These are phyloP conservation scores for Aegithalos caudatus DNA, from an alignment of 2,113 vertebrate genomes.

Conservation along the genomic window DNA sequence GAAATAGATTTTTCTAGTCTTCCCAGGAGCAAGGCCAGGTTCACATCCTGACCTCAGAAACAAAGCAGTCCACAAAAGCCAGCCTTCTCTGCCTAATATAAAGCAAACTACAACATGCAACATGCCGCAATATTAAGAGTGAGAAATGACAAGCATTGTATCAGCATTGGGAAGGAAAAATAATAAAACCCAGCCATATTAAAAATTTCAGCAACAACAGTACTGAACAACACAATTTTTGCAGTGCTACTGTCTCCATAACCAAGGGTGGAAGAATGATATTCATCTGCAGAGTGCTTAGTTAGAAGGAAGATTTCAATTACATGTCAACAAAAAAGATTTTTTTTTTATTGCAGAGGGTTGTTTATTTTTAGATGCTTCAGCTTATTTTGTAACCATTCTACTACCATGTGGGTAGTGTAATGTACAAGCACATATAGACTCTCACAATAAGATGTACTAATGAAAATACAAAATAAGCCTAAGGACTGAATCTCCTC, in stretches of 20 bases:
- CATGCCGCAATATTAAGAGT: conserved; percentile 41
- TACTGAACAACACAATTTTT: background rate
- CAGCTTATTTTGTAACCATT: background rate
- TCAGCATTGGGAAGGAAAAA: conserved; percentile 16
- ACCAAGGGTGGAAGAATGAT: background rate
- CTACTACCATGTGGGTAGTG: background rate
- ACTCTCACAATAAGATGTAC: background rate
- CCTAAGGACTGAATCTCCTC: background rate
- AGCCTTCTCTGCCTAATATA: conserved; percentile 32
- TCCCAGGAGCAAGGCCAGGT: conserved; percentile 69
- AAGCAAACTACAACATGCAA: conserved; percentile 21
- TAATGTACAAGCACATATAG: background rate
- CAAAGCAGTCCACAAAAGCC: conserved; percentile 29
- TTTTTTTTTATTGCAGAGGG: background rate
- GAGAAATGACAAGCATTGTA: conserved; percentile 55
- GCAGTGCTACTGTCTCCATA: background rate
- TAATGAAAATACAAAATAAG: conserved; percentile 1
- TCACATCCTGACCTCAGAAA: conserved; percentile 72
- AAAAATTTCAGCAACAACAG: conserved; percentile 29
- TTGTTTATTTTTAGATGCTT: background rate
- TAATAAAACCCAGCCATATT: conserved; percentile 39
- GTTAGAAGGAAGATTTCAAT: background rate
- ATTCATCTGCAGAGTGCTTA: background rate
- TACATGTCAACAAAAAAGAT: background rate
- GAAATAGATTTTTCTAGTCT: conserved; percentile 77